Evolutionary conservation across 2,113 vertebrate species (phyloP), one percentile per base, ranked within the genome.

Genomic region (Blennius ocellaris): DNA sequence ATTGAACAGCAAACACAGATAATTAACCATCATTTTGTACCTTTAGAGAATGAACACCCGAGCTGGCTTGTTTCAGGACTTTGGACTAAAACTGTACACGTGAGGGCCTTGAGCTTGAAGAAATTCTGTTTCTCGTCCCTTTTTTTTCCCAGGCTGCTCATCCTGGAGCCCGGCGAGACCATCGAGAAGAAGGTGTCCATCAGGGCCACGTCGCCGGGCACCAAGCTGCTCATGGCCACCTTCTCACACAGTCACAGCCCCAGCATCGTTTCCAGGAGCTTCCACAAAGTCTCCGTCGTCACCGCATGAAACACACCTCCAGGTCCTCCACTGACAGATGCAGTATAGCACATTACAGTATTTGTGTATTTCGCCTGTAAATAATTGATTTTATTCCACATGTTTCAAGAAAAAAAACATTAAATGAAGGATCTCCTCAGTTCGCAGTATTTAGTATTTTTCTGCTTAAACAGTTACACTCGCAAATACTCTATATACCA

Each of bases 151-250:
- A 92, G 90, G 41, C 3, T 70, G 58, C 0, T 5, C 43, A 5
- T 76, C 14, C 69, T 90, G 55, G 71, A 83, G 48, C 77, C 79
- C 9, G 79, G 62, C 0, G 5, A 77, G 59, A 82, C 44, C 41
- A 86, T 91, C 5, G 68, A 80, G 69, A 85, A 72, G 56, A 73
- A 47, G 1, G 71, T 91, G 38, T 76, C 84, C 64, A 85, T 92
- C 61, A 74, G 11, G 64, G 86, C 89, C 51, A 53, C 65, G 21
- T 69, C 81, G 6, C 66, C 73, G 3, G 91, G 90, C 36, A 91
- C 85, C 3, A 92, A 92, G 63, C 2, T 90, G 8, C 78, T 92
- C n/a, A 78, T 59, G 58, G 84, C 82, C 14, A 82, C 77, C 2
- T 73, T 92, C 41, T 82, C 79, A 40, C 83, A 89, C 68, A 66